Conservation (phyloP, 2,797 vertebrate species). For the Trachurus trachurus region DNA sequence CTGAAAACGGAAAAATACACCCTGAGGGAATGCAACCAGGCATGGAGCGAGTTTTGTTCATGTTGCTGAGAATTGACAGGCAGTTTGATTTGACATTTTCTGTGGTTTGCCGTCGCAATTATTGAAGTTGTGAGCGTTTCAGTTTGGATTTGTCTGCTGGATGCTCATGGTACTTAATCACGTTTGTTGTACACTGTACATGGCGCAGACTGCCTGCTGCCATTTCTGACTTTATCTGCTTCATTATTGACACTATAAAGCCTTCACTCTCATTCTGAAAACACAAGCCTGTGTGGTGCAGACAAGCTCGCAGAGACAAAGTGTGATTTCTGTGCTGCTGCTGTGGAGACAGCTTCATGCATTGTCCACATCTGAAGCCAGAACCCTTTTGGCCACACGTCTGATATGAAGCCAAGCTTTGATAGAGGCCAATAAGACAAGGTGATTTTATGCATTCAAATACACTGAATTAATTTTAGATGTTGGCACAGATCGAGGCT, state of each 20-base stretch:
- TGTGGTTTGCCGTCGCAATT: constrained; percentile 48
- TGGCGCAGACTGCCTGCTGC: constrained; percentile 18
- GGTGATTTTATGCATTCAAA: constrained; percentile 1
- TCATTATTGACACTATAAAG: constrained; percentile 20
- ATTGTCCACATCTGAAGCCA: not conserved
- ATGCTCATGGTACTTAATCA: not conserved
- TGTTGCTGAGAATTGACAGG: constrained; percentile 54
- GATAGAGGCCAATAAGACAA: not conserved
- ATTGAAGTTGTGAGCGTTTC: constrained; percentile 51
- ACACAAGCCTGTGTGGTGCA: constrained; percentile 6
- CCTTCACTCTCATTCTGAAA: constrained; percentile 17
- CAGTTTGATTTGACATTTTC: constrained; percentile 63
- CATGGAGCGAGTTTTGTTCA: constrained; percentile 55
- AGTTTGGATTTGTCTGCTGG: constrained; percentile 26
- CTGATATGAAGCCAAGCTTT: not conserved
- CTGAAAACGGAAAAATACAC: constrained; percentile 45
- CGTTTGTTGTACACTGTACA: constrained; percentile 19
- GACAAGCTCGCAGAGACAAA: not conserved
- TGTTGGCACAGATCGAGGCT: not conserved
- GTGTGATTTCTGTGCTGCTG: not conserved
- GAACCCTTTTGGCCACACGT: not conserved
- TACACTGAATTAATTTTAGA: constrained; percentile 6
- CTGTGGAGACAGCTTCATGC: not conserved
- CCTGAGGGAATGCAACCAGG: constrained; percentile 62
- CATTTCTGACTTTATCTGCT: constrained; percentile 24